These are phyloP conservation scores for Lasiurus cinereus DNA, from an alignment of 2,113 vertebrate genomes.

Conservation along the genomic window DNA sequence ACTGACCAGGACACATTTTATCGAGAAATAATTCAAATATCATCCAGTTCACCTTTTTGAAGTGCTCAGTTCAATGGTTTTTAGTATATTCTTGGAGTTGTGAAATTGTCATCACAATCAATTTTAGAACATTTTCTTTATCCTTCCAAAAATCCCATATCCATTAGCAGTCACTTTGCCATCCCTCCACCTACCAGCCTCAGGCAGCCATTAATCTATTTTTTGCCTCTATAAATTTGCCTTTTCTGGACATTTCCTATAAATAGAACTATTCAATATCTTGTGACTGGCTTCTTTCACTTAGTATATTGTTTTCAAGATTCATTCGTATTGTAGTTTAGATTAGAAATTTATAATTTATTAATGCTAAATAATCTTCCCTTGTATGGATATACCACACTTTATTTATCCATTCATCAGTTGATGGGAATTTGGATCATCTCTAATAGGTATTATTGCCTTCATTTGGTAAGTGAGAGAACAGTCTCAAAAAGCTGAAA, in stretches of 20 bases:
- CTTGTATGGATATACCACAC: neutral
- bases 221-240: neutral
- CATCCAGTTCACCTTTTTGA: neutral
- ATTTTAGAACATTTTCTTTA: neutral
- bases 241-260: neutral
- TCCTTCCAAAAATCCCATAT: neutral
- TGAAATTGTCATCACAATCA: neutral
- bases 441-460: neutral
- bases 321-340: neutral
- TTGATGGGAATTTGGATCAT: neutral
- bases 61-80: neutral
- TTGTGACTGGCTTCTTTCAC: constrained; percentile 22
- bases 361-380: neutral
- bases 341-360: constrained; percentile 19
- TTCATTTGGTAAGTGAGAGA: constrained; percentile 3
- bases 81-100: neutral
- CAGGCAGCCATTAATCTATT: neutral
- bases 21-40: neutral
- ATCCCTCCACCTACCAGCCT: neutral
- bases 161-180: too few species aligned
- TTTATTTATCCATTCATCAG: constrained; percentile 22
- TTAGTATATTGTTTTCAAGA: neutral
- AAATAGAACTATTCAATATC: neutral
- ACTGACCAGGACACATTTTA: neutral
- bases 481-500: neutral